Conservation (phyloP, 2,113 vertebrate species). For the Cheirogaleus medius region DNA sequence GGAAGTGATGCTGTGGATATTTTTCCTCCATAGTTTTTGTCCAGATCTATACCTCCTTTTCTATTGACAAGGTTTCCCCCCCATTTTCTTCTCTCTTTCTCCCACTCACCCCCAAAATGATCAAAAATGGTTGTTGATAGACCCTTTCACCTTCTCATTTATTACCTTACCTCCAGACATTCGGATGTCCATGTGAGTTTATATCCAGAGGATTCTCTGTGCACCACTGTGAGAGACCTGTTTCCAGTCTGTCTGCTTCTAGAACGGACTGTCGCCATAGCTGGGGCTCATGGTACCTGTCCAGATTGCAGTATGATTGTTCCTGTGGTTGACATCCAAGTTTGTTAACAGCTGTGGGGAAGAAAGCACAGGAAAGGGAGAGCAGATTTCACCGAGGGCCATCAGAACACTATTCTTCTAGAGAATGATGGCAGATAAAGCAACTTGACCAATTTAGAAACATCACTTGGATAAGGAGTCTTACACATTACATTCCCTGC, state of each 20-base stretch:
- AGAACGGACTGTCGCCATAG: neutral
- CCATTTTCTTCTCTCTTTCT: neutral
- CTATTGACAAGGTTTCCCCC: neutral
- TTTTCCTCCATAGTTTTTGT: neutral
- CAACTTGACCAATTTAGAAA: neutral
- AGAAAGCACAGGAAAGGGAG: neutral
- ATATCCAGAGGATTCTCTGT: neutral
- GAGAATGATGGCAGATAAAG: neutral
- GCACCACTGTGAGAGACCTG: neutral
- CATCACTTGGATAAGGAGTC: neutral
- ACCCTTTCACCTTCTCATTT: neutral
- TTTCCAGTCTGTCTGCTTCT: conserved; percentile 26
- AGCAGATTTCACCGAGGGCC: neutral
- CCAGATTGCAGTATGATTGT: neutral
- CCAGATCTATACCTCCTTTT: neutral
- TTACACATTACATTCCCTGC: neutral
- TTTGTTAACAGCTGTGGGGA: neutral
- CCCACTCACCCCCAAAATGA: neutral
- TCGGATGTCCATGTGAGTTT: neutral
- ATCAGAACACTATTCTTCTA: neutral
- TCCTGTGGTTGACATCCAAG: neutral
- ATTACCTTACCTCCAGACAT: neutral
- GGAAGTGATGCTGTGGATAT: neutral
- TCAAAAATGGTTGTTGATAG: neutral
- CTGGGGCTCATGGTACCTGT: neutral